These are phyloP conservation scores for Paedocypris micromegethes DNA, from an alignment of 2,797 vertebrate species.

Conservation along the genomic window DNA sequence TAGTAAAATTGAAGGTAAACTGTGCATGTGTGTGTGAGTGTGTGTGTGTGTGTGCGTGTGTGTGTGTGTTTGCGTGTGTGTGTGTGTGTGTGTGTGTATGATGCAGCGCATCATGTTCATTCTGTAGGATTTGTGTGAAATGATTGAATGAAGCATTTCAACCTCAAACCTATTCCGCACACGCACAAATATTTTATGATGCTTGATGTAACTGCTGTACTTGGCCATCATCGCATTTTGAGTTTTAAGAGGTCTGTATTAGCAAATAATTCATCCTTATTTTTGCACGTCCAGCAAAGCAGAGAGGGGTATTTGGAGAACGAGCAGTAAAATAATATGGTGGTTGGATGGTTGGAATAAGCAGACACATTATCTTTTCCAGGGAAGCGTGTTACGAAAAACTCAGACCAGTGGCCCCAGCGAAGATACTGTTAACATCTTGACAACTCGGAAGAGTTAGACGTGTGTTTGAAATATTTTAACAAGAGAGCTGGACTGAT, in stretches of 20 bases:
- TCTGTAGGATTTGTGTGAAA: not conserved
- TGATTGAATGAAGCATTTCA: not conserved
- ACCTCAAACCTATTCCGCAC: conserved; percentile 1
- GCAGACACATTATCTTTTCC: conserved; percentile 30
- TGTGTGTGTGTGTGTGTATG: too few species aligned
- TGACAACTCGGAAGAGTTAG: not conserved
- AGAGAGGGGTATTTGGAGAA: conserved; percentile 5
- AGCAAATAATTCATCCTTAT: conserved; percentile 27
- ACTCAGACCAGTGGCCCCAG: conserved; percentile 25
- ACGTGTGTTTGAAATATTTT: not conserved
- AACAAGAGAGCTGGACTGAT: not conserved
- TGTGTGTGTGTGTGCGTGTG: too few species aligned
- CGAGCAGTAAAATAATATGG: conserved; percentile 27
- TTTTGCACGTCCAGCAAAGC: conserved; percentile 20
- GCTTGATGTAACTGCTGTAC: conserved; percentile 1
- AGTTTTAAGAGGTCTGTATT: conserved; percentile 12
- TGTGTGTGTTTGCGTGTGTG: too few species aligned
- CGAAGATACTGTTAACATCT: conserved; percentile 17
- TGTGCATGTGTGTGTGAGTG: too few species aligned
- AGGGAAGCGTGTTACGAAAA: conserved; percentile 27
- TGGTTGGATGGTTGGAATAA: conserved; percentile 12
- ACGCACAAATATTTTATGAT: not conserved
- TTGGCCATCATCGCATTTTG: conserved; percentile 7
- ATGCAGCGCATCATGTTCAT: too few species aligned
- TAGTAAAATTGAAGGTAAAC: too few species aligned